Conservation (phyloP, 2,888 invertebrate species). For the Heliothis peltigera region DNA sequence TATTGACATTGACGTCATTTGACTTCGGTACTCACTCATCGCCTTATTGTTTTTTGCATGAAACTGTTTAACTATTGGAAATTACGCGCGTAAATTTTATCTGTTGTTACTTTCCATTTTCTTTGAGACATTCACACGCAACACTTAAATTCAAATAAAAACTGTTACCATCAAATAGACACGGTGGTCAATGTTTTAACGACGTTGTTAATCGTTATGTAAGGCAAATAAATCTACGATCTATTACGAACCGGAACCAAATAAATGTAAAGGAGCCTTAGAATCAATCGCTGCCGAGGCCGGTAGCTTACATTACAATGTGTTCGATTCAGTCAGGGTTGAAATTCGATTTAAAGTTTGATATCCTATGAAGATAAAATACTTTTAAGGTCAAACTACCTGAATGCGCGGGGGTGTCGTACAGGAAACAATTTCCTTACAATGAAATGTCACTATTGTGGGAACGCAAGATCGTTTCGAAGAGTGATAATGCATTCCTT, state of each 20-base stretch:
- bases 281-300: conserved; percentile 70
- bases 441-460: conserved; percentile 20
- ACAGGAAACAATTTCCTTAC: conserved; percentile 25
- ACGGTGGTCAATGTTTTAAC: conserved; percentile 52
- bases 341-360: conserved; percentile 69
- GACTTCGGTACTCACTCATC: conserved; percentile 27
- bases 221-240: conserved; percentile 55
- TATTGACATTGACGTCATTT: conserved; percentile 52
- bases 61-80: conserved; percentile 49
- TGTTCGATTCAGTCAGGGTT: conserved; percentile 77
- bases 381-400: conserved; percentile 63
- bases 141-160: conserved; percentile 49
- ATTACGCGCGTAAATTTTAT: conserved; percentile 47
- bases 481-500: neutral
- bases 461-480: conserved; percentile 14
- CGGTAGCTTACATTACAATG: conserved; percentile 69
- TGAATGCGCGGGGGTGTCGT: conserved; percentile 16
- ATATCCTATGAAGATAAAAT: conserved; percentile 71
- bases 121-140: conserved; percentile 52
- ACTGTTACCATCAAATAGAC: conserved; percentile 36
- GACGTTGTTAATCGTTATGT: conserved; percentile 51
- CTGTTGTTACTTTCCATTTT: conserved; percentile 55
- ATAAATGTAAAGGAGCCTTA: conserved; percentile 74
- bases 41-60: conserved; percentile 33
- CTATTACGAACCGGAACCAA: conserved; percentile 72